These are phyloP conservation scores for Acanthacorydalis orientalis DNA, from an alignment of 2,888 invertebrate genomes.

Conservation along the genomic window DNA sequence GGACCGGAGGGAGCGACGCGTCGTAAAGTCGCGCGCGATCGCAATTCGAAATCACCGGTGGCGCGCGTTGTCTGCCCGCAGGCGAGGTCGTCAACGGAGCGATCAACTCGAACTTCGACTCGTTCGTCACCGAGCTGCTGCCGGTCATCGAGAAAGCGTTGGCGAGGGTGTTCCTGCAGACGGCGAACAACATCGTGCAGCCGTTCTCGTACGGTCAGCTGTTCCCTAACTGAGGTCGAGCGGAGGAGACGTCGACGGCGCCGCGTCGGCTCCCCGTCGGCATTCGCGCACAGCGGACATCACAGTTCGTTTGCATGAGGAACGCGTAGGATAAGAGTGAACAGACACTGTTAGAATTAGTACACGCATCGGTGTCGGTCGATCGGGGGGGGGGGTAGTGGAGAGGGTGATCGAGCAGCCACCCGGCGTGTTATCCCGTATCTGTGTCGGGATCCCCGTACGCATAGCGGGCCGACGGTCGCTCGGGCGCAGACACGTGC, in stretches of 20 bases:
- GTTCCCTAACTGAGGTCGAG: slow-evolving; percentile 22
- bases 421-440: too few species aligned
- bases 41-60: slow-evolving; percentile 6
- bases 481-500: too few species aligned
- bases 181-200: slow-evolving; percentile 30
- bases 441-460: too few species aligned
- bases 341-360: too few species aligned
- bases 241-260: background rate
- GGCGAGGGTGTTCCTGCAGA: slow-evolving; percentile 25
- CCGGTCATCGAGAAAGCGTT: slow-evolving; percentile 34
- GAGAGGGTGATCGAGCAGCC: too few species aligned
- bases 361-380: too few species aligned
- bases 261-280: background rate
- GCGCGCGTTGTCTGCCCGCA: slow-evolving; percentile 11
- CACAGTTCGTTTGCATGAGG: too few species aligned
- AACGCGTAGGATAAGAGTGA: too few species aligned
- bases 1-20: slow-evolving; percentile 34
- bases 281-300: too few species aligned
- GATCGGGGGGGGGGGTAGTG: too few species aligned
- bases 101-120: slow-evolving; percentile 35
- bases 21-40: slow-evolving; percentile 33
- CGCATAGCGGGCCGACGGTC: too few species aligned
- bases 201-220: slow-evolving; percentile 31
- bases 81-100: slow-evolving; percentile 34
- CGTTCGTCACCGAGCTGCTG: slow-evolving; percentile 32